Conservation (phyloP, 2,113 vertebrate genomes). For the Oenanthe oenanthe region DNA sequence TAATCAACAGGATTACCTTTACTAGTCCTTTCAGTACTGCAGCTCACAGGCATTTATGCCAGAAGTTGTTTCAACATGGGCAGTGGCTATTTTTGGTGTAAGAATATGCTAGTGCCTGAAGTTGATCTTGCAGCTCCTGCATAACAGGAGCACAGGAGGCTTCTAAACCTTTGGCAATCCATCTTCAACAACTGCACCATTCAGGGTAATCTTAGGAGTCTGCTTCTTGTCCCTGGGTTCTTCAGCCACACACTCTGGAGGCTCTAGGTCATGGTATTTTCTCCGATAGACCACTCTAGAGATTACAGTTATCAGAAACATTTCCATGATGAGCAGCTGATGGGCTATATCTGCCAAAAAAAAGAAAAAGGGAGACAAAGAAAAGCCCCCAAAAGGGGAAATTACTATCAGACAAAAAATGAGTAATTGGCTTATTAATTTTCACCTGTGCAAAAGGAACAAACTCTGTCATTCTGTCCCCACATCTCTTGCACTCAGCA, state of each 20-base stretch:
- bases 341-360: conserved; percentile 78
- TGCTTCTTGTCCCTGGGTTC: conserved; percentile 30
- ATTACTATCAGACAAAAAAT: background rate
- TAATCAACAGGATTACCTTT: background rate
- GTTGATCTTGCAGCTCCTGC: background rate
- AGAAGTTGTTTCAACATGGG: background rate
- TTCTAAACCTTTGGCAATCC: conserved; percentile 25
- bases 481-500: background rate
- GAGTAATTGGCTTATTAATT: background rate
- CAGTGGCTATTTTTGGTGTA: background rate
- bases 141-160: background rate
- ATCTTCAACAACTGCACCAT: conserved; percentile 28
- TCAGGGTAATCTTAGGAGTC: conserved; percentile 43
- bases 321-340: conserved; percentile 86
- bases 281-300: conserved; percentile 81
- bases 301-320: conserved; percentile 86
- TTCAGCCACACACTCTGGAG: conserved; percentile 20
- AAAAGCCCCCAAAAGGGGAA: background rate
- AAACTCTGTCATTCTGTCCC: background rate
- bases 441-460: background rate
- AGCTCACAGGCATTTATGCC: background rate
- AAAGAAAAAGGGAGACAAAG: background rate
- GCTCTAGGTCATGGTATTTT: conserved; percentile 71
- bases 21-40: background rate
- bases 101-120: background rate